These are phyloP conservation scores for Hypotaenidia okinawae DNA, from an alignment of 2,797 vertebrate species.

Conservation along the genomic window DNA sequence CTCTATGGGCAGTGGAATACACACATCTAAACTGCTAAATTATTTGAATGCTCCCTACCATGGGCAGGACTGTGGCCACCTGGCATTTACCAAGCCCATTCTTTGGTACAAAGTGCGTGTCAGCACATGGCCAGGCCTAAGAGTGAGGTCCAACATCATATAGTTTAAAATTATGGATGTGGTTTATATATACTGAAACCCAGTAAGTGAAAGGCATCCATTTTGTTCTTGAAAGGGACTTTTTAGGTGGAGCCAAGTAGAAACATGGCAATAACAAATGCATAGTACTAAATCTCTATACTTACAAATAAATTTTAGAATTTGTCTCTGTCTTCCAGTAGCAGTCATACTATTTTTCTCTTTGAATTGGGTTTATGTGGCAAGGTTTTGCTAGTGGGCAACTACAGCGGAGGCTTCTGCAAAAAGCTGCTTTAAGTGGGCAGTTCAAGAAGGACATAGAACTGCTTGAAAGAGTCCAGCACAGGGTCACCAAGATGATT, in stretches of 20 bases:
- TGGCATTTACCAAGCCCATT: neutral
- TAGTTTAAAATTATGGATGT: neutral
- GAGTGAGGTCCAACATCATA: neutral
- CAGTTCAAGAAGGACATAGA: no score
- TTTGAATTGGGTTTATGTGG: neutral
- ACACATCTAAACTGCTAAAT: neutral
- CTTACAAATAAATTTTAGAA: neutral
- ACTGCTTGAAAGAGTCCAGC: no score
- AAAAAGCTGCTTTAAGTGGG: no score
- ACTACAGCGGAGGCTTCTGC: no score
- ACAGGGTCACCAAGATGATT: no score
- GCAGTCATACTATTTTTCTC: neutral
- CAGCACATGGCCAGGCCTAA: neutral
- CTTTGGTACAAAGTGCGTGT: neutral
- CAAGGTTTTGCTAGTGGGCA: no score
- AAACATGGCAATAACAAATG: neutral
- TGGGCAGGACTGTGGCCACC: neutral
- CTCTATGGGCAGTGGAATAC: neutral
- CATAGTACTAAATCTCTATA: neutral
- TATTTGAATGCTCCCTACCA: neutral
- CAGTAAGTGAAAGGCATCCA: neutral
- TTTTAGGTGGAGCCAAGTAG: neutral
- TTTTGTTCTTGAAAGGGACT: neutral
- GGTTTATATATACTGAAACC: neutral
- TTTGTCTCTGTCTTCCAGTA: neutral